phyloP scores from a whole-genome alignment of 2,888 invertebrate genomes.

The Portevinia maculata region DNA sequence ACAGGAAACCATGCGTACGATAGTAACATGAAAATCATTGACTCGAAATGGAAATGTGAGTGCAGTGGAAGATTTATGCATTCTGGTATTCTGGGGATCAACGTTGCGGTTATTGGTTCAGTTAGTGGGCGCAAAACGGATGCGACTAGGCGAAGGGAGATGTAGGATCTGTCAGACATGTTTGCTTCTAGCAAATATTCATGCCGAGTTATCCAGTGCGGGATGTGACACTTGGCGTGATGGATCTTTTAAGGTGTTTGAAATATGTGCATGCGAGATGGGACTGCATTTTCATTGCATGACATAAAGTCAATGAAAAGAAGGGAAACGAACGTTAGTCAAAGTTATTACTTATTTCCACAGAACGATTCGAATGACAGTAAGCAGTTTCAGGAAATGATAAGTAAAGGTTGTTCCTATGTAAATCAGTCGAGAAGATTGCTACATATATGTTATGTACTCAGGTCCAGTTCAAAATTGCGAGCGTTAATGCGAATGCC shows the following conservation, averaged over 20 bases:
- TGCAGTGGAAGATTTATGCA: constrained; percentile 60
- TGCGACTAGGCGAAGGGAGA: constrained; percentile 1
- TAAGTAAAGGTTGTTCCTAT: too few species aligned
- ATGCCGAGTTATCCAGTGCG: neutral
- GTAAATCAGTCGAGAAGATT: too few species aligned
- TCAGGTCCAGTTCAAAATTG: too few species aligned
- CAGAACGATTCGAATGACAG: too few species aligned
- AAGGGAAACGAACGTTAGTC: too few species aligned
- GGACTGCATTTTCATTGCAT: neutral
- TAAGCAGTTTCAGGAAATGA: too few species aligned
- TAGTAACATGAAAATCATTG: constrained; percentile 41
- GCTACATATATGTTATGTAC: too few species aligned
- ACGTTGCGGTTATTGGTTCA: constrained; percentile 49
- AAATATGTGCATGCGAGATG: neutral
- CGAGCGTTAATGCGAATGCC: too few species aligned
- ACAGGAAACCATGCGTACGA: constrained; percentile 52
- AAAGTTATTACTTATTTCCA: too few species aligned
- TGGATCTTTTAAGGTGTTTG: too few species aligned
- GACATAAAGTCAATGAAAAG: neutral
- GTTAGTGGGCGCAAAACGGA: constrained; percentile 15
- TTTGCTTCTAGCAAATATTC: constrained; percentile 31
- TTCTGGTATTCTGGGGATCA: constrained; percentile 53
- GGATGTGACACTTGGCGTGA: neutral
- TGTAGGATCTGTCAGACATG: constrained; percentile 38
- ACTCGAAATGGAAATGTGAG: constrained; percentile 39